These are phyloP conservation scores for Penaeus chinensis DNA, from an alignment of 1,140 invertebrate species.

Conservation along the genomic window DNA sequence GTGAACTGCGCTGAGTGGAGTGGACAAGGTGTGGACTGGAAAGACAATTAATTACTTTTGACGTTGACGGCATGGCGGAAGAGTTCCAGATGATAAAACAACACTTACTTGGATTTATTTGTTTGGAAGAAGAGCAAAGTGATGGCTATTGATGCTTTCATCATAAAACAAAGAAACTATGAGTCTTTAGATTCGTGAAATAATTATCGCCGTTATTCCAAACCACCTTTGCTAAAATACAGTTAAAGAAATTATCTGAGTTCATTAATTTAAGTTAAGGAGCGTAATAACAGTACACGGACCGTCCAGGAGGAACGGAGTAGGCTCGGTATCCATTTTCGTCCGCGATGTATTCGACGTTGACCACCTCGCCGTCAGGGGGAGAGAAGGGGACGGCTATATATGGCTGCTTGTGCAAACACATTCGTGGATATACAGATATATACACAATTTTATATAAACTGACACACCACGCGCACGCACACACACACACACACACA, in stretches of 20 bases:
- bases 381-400: neutral
- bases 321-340: conserved; percentile 74
- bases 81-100: no score
- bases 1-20: neutral
- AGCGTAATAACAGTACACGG: neutral
- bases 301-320: conserved; percentile 28
- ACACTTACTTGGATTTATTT: neutral
- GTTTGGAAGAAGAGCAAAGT: no score
- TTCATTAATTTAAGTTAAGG: neutral
- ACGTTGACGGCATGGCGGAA: no score
- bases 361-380: conserved; percentile 79
- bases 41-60: neutral
- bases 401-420: no score
- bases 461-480: no score
- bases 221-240: neutral
- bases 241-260: neutral
- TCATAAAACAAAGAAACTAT: no score
- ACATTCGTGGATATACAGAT: no score
- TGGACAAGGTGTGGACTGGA: neutral
- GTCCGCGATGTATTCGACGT: conserved; percentile 82
- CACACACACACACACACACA: no score
- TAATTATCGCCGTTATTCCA: no score
- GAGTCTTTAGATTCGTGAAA: no score
- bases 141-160: no score
- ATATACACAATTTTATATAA: no score